phyloP scores from a whole-genome alignment of 2,797 vertebrate species.

The Cossypha niveicapilla region DNA sequence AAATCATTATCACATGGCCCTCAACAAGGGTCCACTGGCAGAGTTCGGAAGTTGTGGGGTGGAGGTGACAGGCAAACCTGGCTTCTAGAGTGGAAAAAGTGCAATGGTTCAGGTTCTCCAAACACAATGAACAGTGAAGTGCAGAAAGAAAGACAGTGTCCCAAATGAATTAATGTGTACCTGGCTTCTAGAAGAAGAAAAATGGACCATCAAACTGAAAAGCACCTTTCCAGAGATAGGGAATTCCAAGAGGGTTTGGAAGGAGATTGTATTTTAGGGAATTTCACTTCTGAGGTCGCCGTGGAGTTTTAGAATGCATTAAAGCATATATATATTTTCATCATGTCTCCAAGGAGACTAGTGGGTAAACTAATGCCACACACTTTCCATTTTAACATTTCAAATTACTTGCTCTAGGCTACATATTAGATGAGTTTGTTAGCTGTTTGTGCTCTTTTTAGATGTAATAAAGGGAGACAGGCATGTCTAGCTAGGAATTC shows the following conservation, averaged over 20 bases:
- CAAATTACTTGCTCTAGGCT: conserved; percentile 21
- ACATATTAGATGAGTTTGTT: conserved; percentile 12
- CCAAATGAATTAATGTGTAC: neutral
- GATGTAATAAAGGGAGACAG: conserved; percentile 10
- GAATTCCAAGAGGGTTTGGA: neutral
- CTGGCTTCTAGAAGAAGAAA: neutral
- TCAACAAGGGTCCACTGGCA: neutral
- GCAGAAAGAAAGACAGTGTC: neutral
- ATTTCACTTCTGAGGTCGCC: neutral
- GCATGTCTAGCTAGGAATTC: conserved; percentile 1
- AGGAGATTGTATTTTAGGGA: neutral
- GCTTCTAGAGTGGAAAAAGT: neutral
- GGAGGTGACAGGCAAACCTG: neutral
- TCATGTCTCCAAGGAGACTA: conserved; percentile 9
- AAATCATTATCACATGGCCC: neutral
- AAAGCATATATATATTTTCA: neutral
- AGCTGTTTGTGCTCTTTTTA: conserved; percentile 11
- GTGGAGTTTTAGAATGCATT: neutral
- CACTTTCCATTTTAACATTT: conserved; percentile 24
- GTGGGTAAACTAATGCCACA: neutral
- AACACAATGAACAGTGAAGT: neutral
- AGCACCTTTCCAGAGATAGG: neutral
- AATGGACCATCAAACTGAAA: neutral
- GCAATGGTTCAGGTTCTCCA: neutral
- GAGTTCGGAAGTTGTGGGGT: neutral